Evolutionary conservation across 2,113 vertebrate genomes (phyloP).

Genomic region (Dermatemys mawii): DNA sequence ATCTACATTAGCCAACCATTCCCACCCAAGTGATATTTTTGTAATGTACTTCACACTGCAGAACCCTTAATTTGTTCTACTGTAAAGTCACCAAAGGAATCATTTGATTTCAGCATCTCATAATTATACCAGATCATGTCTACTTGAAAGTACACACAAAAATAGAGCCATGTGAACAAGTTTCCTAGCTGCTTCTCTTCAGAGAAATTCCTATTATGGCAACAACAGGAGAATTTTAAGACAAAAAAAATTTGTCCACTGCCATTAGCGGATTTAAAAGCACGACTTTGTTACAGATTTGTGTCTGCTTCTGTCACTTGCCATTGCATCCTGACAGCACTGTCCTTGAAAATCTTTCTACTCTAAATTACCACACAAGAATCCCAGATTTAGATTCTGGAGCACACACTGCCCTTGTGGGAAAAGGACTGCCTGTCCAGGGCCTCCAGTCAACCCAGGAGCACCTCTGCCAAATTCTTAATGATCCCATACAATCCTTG

Average conservation of each 20-base stretch:
- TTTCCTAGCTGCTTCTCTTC: not conserved
- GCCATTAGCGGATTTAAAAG: not conserved
- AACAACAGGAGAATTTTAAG: not conserved
- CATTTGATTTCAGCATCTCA: not conserved
- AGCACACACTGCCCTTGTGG: not conserved
- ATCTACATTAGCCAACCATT: not conserved
- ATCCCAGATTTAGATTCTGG: not conserved
- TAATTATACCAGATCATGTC: not conserved
- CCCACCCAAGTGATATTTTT: not conserved
- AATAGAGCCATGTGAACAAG: not conserved
- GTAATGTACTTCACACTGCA: not conserved
- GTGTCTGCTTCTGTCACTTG: not conserved
- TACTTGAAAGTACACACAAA: not conserved
- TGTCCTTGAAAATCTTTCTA: not conserved
- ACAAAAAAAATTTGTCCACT: not conserved
- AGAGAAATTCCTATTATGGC: not conserved
- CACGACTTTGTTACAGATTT: too few species aligned
- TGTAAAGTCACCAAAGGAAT: not conserved
- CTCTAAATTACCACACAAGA: not conserved
- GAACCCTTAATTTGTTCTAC: not conserved
- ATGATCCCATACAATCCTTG: not conserved
- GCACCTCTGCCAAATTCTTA: not conserved
- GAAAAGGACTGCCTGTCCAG: not conserved
- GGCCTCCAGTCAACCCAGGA: not conserved
- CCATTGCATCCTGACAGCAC: not conserved